Conservation (phyloP, 2,797 vertebrate species). For the Trachops cirrhosus region DNA sequence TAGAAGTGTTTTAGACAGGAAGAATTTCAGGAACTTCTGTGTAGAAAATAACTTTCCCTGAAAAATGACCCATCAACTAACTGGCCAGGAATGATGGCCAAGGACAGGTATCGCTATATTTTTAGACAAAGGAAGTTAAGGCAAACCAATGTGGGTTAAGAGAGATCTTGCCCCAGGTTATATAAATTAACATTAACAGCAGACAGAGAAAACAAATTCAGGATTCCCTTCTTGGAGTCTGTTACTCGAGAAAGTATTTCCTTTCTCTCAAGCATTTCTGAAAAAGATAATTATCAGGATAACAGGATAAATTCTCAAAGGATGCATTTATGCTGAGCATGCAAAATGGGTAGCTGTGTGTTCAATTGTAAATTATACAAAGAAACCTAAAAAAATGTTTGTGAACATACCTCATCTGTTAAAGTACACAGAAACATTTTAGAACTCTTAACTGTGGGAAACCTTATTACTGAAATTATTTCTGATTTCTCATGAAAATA, state of each 20-base stretch:
- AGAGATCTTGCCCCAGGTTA: neutral
- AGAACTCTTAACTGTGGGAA: slow-evolving; percentile 17
- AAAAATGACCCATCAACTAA: neutral
- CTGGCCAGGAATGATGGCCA: neutral
- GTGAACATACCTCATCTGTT: neutral
- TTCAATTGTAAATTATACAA: slow-evolving; percentile 28
- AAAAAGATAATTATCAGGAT: slow-evolving; percentile 60
- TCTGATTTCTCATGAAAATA: neutral
- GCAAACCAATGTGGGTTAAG: neutral
- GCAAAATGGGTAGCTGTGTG: slow-evolving; percentile 43
- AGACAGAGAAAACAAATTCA: slow-evolving; percentile 49
- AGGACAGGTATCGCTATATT: neutral
- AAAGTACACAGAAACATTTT: neutral
- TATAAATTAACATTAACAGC: slow-evolving; percentile 44
- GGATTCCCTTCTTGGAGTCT: slow-evolving; percentile 25
- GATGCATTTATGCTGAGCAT: slow-evolving; percentile 40
- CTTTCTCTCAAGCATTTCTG: slow-evolving; percentile 49
- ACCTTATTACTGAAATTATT: neutral
- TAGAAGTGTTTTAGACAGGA: neutral
- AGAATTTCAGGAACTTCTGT: neutral
- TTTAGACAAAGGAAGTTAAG: neutral
- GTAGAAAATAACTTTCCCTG: slow-evolving; percentile 31
- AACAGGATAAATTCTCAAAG: slow-evolving; percentile 52
- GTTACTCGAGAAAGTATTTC: slow-evolving; percentile 56
- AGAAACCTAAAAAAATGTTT: slow-evolving; percentile 15